A percentile compares a stretch with the other conserved stretches of the same genome.
phyloP scores from a whole-genome alignment of 2,888 invertebrate genomes.

The Galerucella pusilla region DNA sequence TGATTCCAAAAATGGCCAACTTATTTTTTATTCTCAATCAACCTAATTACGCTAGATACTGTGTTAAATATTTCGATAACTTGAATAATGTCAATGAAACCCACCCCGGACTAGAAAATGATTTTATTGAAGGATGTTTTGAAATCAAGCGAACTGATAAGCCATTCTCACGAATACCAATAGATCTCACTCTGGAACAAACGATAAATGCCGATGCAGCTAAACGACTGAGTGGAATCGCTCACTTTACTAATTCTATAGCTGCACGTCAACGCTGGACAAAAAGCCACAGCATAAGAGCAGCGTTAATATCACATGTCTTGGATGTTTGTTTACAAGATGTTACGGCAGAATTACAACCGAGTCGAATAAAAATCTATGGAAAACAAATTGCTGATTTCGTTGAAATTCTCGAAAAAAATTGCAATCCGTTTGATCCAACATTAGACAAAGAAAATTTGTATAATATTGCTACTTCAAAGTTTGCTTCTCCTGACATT shows the following conservation, averaged over 20 bases:
- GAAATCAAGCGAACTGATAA: slow-evolving; percentile 24
- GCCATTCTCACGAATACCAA: slow-evolving; percentile 6
- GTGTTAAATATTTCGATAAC: slow-evolving; percentile 18
- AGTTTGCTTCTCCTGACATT: slow-evolving; percentile 28
- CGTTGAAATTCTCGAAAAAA: slow-evolving; percentile 39
- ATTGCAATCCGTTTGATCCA: slow-evolving; percentile 46
- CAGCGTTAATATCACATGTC: neutral
- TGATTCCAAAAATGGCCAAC: slow-evolving; percentile 40
- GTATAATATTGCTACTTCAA: slow-evolving; percentile 47
- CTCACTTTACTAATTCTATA: slow-evolving; percentile 7
- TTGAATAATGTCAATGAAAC: slow-evolving; percentile 21
- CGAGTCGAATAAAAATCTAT: slow-evolving; percentile 23
- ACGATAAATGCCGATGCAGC: neutral
- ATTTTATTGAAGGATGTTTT: slow-evolving; percentile 10
- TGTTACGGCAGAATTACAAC: slow-evolving; percentile 18
- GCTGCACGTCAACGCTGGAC: slow-evolving; percentile 3
- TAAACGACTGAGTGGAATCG: neutral
- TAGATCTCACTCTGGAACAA: slow-evolving; percentile 21
- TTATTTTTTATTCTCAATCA: slow-evolving; percentile 20
- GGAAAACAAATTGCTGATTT: slow-evolving; percentile 35
- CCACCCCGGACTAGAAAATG: slow-evolving; percentile 16
- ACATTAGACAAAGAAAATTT: slow-evolving; percentile 43
- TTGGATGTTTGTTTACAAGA: slow-evolving; percentile 15
- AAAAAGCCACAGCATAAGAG: slow-evolving; percentile 5
- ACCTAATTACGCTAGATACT: slow-evolving; percentile 24